Evolutionary conservation across 2,797 vertebrate species (phyloP).

Genomic region (Helicolenus hilgendorfi): DNA sequence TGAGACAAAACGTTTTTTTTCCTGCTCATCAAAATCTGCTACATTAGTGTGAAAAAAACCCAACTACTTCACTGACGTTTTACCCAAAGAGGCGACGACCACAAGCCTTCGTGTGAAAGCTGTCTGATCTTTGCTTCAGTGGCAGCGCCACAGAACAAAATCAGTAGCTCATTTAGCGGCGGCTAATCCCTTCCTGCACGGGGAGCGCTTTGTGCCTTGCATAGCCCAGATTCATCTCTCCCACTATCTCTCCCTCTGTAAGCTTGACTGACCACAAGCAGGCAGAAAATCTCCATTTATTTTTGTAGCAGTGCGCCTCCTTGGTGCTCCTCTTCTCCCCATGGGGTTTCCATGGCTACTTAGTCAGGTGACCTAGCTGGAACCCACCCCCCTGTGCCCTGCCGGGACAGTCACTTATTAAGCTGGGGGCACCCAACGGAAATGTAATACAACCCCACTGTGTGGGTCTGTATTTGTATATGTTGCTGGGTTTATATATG

Average conservation of each 20-base stretch:
- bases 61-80: not conserved
- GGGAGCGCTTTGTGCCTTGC: conserved; percentile 79
- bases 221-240: conserved; percentile 68
- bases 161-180: conserved; percentile 64
- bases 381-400: conserved; percentile 73
- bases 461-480: not conserved
- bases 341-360: conserved; percentile 85
- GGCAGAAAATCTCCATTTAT: conserved; percentile 88
- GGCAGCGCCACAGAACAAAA: conserved; percentile 41
- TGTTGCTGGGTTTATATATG: not conserved
- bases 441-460: conserved; percentile 7
- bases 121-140: conserved; percentile 34
- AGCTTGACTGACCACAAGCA: conserved; percentile 85
- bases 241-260: conserved; percentile 58
- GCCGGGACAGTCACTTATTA: conserved; percentile 76
- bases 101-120: conserved; percentile 18
- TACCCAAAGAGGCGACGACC: not conserved
- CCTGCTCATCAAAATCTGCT: not conserved
- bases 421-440: conserved; percentile 20
- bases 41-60: not conserved
- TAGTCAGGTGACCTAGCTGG: conserved; percentile 81
- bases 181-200: conserved; percentile 75
- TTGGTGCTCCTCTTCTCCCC: conserved; percentile 56
- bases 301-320: conserved; percentile 82
- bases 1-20: not conserved